Conservation (phyloP, 2,797 vertebrate genomes). For the Urosaurus nigricauda region DNA sequence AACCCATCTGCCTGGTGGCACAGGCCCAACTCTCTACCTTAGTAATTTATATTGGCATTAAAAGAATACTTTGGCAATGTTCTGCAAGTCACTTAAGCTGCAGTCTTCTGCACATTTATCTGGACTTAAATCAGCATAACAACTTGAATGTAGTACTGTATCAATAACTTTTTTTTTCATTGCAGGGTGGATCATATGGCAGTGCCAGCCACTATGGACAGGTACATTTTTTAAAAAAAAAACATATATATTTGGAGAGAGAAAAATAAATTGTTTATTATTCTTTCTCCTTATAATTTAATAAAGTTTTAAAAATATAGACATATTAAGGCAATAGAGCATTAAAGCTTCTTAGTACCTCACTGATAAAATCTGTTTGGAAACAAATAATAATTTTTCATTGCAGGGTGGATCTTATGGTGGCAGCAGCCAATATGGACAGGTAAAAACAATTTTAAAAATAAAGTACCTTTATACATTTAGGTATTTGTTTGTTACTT, state of each 20-base stretch:
- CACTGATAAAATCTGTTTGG: neutral
- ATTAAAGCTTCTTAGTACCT: too few species aligned
- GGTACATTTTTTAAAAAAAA: too few species aligned
- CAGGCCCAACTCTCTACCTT: too few species aligned
- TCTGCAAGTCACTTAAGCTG: too few species aligned
- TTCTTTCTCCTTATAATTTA: neutral
- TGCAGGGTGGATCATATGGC: too few species aligned
- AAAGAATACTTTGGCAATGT: too few species aligned
- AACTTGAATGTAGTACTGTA: too few species aligned
- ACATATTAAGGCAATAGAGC: neutral
- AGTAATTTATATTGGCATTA: too few species aligned
- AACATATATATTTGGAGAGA: neutral
- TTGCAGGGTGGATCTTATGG: neutral
- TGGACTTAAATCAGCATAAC: neutral
- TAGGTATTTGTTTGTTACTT: neutral
- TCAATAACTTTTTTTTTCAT: too few species aligned
- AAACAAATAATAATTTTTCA: slow-evolving; percentile 25
- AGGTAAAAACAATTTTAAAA: slow-evolving; percentile 10
- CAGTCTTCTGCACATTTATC: too few species aligned
- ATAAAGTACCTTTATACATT: neutral
- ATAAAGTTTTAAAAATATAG: neutral
- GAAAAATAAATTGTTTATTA: neutral
- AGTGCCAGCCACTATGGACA: too few species aligned
- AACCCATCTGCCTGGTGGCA: too few species aligned
- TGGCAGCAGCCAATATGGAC: slow-evolving; percentile 11